Conservation (phyloP, 2,797 vertebrate genomes). For the Crenuchus spilurus region DNA sequence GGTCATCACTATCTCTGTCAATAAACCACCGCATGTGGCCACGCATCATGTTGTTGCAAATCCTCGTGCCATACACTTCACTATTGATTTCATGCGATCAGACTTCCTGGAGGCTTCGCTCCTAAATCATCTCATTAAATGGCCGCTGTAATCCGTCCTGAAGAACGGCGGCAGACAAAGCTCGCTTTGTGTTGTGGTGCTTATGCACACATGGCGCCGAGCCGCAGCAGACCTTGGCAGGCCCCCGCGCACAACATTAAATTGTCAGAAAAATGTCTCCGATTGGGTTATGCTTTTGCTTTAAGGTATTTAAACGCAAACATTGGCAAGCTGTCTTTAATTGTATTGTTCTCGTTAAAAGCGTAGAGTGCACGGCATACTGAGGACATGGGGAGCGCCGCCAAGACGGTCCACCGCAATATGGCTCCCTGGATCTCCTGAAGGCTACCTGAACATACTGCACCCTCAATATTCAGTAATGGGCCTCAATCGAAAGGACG, state of each 20-base stretch:
- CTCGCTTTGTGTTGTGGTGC: conserved; percentile 27
- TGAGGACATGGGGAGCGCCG: not conserved
- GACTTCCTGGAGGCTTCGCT: conserved; percentile 20
- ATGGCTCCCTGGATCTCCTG: conserved; percentile 35
- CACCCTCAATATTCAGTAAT: conserved; percentile 47
- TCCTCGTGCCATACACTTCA: not conserved
- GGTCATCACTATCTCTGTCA: conserved; percentile 16
- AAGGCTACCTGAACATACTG: conserved; percentile 49
- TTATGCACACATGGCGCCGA: conserved; percentile 34
- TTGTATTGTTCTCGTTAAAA: conserved; percentile 23
- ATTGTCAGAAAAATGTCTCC: conserved; percentile 28
- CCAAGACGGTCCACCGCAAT: not conserved
- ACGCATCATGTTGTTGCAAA: not conserved
- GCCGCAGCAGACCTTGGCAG: conserved; percentile 27
- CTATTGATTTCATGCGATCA: conserved; percentile 31
- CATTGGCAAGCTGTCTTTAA: conserved; percentile 24
- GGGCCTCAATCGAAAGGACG: conserved; percentile 37
- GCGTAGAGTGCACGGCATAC: conserved; percentile 1
- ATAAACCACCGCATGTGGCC: conserved; percentile 7
- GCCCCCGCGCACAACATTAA: conserved; percentile 29
- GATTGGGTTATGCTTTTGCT: conserved; percentile 35
- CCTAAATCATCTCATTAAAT: conserved; percentile 23
- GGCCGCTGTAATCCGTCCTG: conserved; percentile 23
- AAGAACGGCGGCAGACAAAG: conserved; percentile 38
- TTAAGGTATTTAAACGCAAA: conserved; percentile 25